These are phyloP conservation scores for Acrobasis consociella DNA, from an alignment of 2,888 invertebrate species.

Conservation along the genomic window DNA sequence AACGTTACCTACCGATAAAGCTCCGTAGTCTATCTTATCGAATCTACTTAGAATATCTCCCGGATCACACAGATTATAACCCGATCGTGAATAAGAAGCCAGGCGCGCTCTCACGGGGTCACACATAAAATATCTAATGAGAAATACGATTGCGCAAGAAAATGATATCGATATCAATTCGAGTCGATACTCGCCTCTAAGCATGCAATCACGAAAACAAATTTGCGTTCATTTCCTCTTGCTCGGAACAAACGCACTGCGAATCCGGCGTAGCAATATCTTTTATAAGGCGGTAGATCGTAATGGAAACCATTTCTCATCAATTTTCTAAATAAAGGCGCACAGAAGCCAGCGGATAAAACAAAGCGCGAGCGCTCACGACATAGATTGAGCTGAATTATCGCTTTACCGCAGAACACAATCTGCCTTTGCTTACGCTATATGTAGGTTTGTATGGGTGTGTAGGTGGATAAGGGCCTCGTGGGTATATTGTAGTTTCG, in stretches of 20 bases:
- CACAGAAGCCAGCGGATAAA: constrained; percentile 81
- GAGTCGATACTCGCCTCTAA: constrained; percentile 65
- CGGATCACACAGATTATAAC: constrained; percentile 32
- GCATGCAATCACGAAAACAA: constrained; percentile 80
- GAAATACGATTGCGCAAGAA: constrained; percentile 72
- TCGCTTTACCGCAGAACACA: constrained; percentile 83
- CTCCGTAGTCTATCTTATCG: constrained; percentile 1
- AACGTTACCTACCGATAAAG: constrained; percentile 11
- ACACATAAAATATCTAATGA: constrained; percentile 70
- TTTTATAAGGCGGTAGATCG: constrained; percentile 75
- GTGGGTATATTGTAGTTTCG: constrained; percentile 17
- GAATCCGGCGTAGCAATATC: constrained; percentile 67
- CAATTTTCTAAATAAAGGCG: constrained; percentile 83
- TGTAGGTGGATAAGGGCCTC: constrained; percentile 26
- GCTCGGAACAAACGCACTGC: constrained; percentile 63
- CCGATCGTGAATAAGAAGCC: constrained; percentile 51
- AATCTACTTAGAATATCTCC: constrained; percentile 26
- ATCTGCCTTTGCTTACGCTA: constrained; percentile 56
- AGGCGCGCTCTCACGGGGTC: constrained; percentile 68
- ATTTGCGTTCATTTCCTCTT: constrained; percentile 80
- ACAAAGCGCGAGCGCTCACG: constrained; percentile 80
- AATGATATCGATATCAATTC: constrained; percentile 77
- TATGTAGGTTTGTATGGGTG: constrained; percentile 25
- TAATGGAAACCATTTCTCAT: constrained; percentile 83
- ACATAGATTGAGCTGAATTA: constrained; percentile 82